Conservation (phyloP, 2,113 vertebrate species). For the Aspidoscelis tigris region DNA sequence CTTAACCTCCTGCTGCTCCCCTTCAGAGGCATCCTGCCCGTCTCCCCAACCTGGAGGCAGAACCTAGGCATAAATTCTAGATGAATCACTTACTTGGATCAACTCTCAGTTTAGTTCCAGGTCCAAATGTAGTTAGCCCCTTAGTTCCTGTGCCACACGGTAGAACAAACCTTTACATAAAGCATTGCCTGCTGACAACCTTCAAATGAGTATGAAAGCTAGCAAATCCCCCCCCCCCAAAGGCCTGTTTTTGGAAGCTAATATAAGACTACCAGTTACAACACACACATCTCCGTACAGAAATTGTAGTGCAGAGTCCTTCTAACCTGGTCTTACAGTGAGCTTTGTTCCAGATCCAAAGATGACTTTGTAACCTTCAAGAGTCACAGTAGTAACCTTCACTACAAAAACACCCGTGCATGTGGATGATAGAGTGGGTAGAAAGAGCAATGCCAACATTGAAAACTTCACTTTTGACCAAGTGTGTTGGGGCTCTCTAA, state of each 20-base stretch:
- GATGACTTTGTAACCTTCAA: neutral
- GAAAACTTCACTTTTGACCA: no score
- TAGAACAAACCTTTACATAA: neutral
- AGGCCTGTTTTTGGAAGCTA: no score
- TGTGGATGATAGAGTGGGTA: no score
- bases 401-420: neutral
- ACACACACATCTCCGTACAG: no score
- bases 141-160: neutral
- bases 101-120: neutral
- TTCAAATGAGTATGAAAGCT: no score
- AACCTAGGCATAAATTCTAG: no score
- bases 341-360: slow-evolving; percentile 4
- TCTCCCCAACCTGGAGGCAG: no score
- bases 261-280: no score
- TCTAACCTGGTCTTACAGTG: neutral
- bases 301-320: neutral
- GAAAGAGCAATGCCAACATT: neutral
- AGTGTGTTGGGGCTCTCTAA: neutral
- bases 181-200: no score
- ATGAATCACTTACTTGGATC: neutral
- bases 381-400: neutral
- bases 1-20: no score
- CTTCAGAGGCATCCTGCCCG: no score
- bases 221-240: no score
- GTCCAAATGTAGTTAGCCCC: neutral